phyloP scores from a whole-genome alignment of 2,888 invertebrate species.

The Scaptodrosophila latifasciaeformis region DNA sequence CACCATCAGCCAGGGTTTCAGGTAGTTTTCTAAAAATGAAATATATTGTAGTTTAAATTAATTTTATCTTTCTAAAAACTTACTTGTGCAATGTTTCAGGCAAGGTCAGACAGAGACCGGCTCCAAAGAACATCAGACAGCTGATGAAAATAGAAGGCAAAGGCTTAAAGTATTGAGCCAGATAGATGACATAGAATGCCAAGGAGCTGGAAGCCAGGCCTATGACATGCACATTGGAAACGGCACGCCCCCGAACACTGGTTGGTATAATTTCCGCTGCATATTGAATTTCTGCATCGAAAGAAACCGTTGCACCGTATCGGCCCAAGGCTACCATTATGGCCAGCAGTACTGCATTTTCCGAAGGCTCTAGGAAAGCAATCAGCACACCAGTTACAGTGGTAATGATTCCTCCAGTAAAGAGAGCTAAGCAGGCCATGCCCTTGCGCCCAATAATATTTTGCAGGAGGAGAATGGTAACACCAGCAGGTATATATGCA shows the following conservation, averaged over 20 bases:
- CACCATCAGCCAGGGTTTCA: slow-evolving; percentile 78
- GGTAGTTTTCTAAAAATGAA: slow-evolving; percentile 75
- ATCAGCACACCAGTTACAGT: slow-evolving; percentile 76
- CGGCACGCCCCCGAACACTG: slow-evolving; percentile 79
- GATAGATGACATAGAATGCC: slow-evolving; percentile 77
- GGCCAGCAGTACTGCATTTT: slow-evolving; percentile 73
- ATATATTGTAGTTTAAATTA: not conserved
- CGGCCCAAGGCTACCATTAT: slow-evolving; percentile 77
- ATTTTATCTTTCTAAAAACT: slow-evolving; percentile 28
- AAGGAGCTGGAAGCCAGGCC: slow-evolving; percentile 79
- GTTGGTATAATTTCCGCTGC: slow-evolving; percentile 80
- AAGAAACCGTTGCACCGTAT: slow-evolving; percentile 78
- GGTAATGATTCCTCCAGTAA: slow-evolving; percentile 77
- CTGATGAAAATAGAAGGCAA: slow-evolving; percentile 78
- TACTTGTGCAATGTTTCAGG: slow-evolving; percentile 78
- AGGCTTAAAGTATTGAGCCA: slow-evolving; percentile 74
- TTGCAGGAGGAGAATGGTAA: slow-evolving; percentile 70
- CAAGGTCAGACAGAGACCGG: slow-evolving; percentile 77
- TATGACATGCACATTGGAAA: slow-evolving; percentile 79
- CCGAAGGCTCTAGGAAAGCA: slow-evolving; percentile 62
- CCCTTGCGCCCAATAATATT: slow-evolving; percentile 76
- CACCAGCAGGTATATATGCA: slow-evolving; percentile 77
- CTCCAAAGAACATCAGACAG: slow-evolving; percentile 76
- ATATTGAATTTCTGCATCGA: slow-evolving; percentile 80
- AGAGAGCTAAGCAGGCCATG: slow-evolving; percentile 76